These are phyloP conservation scores for Gracilinanus agilis DNA, from an alignment of 2,113 vertebrate species.

Conservation along the genomic window DNA sequence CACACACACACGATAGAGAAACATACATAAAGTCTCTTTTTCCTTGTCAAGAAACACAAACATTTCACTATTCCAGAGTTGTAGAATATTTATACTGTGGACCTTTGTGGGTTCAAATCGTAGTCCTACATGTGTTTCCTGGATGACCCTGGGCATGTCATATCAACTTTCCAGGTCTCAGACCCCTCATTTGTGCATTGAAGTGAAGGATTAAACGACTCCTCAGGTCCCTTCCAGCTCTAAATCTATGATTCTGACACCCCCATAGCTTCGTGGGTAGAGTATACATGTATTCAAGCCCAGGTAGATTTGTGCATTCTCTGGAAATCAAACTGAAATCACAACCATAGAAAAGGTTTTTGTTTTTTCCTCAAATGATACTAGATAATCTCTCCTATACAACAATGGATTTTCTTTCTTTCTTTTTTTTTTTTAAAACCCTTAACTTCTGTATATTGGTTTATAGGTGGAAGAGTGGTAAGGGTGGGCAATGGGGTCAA, in stretches of 20 bases:
- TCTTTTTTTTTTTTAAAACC: no score
- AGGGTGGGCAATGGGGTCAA: no score
- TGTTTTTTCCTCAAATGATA: conserved; percentile 68
- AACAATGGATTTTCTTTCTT: no score
- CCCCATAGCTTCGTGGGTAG: neutral
- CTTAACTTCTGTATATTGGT: no score
- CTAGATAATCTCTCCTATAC: conserved; percentile 70
- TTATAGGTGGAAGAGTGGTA: no score
- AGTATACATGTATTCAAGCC: conserved; percentile 16
- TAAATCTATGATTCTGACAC: neutral
- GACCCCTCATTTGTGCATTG: neutral
- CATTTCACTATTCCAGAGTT: neutral
- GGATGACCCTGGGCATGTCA: neutral
- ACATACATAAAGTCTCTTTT: neutral
- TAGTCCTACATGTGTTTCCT: neutral
- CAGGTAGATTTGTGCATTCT: conserved; percentile 7
- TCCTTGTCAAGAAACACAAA: neutral
- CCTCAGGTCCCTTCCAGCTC: neutral
- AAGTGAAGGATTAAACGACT: neutral
- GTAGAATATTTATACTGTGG: neutral
- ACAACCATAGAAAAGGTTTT: conserved; percentile 69
- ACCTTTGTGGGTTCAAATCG: neutral
- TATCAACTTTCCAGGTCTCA: neutral
- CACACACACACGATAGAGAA: neutral
- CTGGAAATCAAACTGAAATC: conserved; percentile 76